Base-by-base conservation (phyloP, 2,113 vertebrate species). In the Mustela nigripes region DNA sequence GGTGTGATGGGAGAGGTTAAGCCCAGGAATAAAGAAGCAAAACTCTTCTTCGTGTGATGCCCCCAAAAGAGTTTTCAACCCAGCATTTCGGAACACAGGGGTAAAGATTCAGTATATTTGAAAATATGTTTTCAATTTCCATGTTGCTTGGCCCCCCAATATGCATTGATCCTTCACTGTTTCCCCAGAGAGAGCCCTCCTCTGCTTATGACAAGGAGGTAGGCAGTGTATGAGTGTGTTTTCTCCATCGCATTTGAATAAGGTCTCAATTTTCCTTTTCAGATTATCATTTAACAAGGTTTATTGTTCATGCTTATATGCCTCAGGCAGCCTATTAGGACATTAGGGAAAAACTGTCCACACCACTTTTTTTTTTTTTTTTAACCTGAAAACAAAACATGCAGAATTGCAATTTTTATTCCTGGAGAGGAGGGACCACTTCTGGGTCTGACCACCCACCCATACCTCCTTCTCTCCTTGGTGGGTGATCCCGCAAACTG, bases 201-300 rank as follows among this genome's bases (percentile, higher is more conserved):
- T 95, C 63, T 76, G 26, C 58, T 80, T 74, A 65, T 26, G 42
- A 95, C 24, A 90, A 90, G 89, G 45, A 0, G 33, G 2, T 2
- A 80, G 45, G 15, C 12, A 76, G 21, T 4, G 4, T 56, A 36
- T 5, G 4, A 18, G 3, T 60, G 45, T 15, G 14, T 45, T 92
- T 96, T 87, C 50, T 53, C 53, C 28, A 87, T 36, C 39, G 80
- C 26, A 92, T 94, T 93, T 88, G 48, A 87, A 74, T 81, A 79
- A 48, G 39, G 33, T 82, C 83, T 95, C 73, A 94, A 50, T 79
- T 97, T 97, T 88, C 39, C 88, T 89, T 87, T 87, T 53, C 50
- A 93, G 88, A 78, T 82, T 65, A 93, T 89, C 63, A 91, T 82
- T 92, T 90, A 94, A 89, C 56, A 95, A 93, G 73, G 36, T 81